Evolutionary conservation across 2,888 invertebrate species (phyloP), one percentile per base, ranked within the genome.

Genomic region (Tetragnatha montana): DNA sequence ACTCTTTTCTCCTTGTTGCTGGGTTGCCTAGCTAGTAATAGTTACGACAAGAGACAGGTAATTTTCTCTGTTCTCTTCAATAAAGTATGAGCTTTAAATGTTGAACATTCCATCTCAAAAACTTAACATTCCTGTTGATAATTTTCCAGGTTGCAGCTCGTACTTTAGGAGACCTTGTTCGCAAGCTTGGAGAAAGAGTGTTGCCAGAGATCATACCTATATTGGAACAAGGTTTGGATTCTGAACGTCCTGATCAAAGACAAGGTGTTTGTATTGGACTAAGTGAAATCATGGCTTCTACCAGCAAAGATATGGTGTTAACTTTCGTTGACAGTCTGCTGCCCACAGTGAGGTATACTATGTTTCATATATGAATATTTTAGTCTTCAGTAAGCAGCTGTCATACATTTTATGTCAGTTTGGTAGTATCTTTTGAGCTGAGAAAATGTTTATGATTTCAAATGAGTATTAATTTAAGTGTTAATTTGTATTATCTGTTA

Each of bases 181-280:
- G 98, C 86, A 99, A 99, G 95, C 94, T 99, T 86, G 99, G 99
- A 8, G 99, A 99, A 94, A 95, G 99, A 89, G 98, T 99, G 35
- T 94, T 99, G 91, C 99, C 98, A 0, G 99, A 99, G 94, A 99
- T 99, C 91, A 98, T 99, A 93, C 99, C 99, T 0, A 99, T 99
- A 93, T 94, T 99, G 92, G 99, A 99, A 94, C 95, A 96, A 91
- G 99, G 99, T 0, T 94, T 99, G 91, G 96, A 97, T 92, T 98
- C 98, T 0, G 96, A 97, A 78, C 96, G 97, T 92, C 95, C 98
- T 0, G 99, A 99, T 94, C 98, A 99, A 94, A 95, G 99, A 19
- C 98, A 99, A 94, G 99, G 99, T 92, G 99, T 99, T 10, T 99
- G 99, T 94, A 98, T 99, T 93, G 99, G 98, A 0, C 95, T 99